Evolutionary conservation across 64 coral and sea anemone genomes (phyloP).

Genomic region (Montipora cactus): DNA sequence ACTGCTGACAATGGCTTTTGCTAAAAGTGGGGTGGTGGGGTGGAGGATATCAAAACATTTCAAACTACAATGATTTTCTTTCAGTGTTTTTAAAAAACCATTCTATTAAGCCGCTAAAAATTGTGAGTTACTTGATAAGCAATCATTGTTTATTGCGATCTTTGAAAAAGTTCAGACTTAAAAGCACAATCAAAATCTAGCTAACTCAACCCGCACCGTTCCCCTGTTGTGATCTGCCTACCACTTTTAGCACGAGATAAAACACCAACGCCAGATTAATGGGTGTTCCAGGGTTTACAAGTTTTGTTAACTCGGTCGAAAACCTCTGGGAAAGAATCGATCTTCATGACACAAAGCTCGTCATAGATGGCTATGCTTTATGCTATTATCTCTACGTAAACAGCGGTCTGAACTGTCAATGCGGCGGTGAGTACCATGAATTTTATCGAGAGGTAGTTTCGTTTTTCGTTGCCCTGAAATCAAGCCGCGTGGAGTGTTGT

Average conservation of each 20-base stretch:
- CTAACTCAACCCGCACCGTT: too few species aligned
- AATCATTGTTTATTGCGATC: too few species aligned
- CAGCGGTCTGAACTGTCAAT: slow-evolving; percentile 54
- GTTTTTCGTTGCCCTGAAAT: slow-evolving; percentile 64
- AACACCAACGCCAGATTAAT: neutral
- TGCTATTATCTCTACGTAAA: slow-evolving; percentile 58
- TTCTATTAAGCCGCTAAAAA: too few species aligned
- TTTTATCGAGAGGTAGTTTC: slow-evolving; percentile 22
- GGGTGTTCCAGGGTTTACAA: slow-evolving; percentile 82
- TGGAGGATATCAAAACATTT: too few species aligned
- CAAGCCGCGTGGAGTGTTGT: slow-evolving; percentile 44
- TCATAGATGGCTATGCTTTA: slow-evolving; percentile 77
- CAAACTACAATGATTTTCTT: too few species aligned
- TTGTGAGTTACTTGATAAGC: too few species aligned
- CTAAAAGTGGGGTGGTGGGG: neutral
- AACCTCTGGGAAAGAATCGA: slow-evolving; percentile 64
- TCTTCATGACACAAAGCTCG: slow-evolving; percentile 60
- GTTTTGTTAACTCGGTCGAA: slow-evolving; percentile 60
- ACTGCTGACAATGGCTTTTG: neutral
- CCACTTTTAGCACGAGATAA: too few species aligned
- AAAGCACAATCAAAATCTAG: too few species aligned
- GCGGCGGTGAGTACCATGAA: slow-evolving; percentile 76
- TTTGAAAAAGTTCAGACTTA: too few species aligned
- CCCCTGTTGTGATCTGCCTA: too few species aligned
- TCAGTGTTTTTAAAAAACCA: too few species aligned